Evolutionary conservation across 2,113 vertebrate species (phyloP).

Genomic region (Mastomys natalensis): DNA sequence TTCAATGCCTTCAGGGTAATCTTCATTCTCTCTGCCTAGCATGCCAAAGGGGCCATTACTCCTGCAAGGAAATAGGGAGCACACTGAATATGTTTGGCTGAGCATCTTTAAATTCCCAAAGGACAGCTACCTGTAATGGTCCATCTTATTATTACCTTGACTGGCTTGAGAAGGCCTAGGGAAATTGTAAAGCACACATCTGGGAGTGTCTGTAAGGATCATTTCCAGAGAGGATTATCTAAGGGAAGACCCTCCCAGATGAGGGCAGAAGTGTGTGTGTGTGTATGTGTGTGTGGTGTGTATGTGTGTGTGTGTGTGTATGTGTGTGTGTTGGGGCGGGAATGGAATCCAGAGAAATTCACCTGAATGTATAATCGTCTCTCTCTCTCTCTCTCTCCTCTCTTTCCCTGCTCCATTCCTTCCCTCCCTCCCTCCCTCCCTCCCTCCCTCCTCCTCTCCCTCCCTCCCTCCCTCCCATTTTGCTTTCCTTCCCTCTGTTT

Average conservation of each 20-base stretch:
- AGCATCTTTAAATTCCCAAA: slow-evolving; percentile 55
- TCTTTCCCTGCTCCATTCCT: neutral
- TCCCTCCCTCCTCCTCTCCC: neutral
- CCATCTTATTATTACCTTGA: neutral
- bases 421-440: neutral
- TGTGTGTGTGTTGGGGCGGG: neutral
- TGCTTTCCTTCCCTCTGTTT: neutral
- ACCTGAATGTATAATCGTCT: neutral
- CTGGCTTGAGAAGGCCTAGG: neutral
- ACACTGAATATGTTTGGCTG: slow-evolving; percentile 66
- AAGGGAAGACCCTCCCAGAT: neutral
- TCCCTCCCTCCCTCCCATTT: neutral
- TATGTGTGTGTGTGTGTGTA: no score
- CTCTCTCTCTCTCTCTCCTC: no score
- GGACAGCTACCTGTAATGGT: neutral
- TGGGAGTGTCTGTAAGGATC: neutral
- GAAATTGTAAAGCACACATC: neutral
- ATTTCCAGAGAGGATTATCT: neutral
- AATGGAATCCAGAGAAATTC: neutral
- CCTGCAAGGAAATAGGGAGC: slow-evolving; percentile 8
- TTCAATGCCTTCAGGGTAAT: slow-evolving; percentile 72
- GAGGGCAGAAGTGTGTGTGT: no score
- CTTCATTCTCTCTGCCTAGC: slow-evolving; percentile 23
- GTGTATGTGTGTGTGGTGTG: no score
- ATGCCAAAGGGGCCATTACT: neutral